phyloP scores from a whole-genome alignment of 2,888 invertebrate genomes.

The Meiosimyza decipiens region DNA sequence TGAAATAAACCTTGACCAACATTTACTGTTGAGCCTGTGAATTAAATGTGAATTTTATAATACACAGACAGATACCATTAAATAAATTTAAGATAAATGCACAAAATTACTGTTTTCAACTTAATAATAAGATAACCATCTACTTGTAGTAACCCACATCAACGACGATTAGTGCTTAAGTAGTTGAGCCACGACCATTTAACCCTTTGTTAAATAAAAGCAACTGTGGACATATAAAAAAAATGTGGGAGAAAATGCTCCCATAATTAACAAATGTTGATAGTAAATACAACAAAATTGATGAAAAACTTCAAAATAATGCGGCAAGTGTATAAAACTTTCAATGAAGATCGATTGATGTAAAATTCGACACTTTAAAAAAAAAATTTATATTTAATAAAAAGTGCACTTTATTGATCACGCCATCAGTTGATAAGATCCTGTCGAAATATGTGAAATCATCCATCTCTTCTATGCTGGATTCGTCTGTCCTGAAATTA shows the following conservation, averaged over 20 bases:
- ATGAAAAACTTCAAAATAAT: no score
- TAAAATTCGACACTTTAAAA: no score
- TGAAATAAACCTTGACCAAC: slow-evolving; percentile 57
- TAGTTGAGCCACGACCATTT: slow-evolving; percentile 55
- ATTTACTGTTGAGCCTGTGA: slow-evolving; percentile 6
- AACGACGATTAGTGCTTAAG: slow-evolving; percentile 41
- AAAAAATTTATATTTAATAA: no score
- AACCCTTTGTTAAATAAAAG: slow-evolving; percentile 4
- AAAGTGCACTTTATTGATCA: no score
- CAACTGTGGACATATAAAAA: slow-evolving; percentile 7
- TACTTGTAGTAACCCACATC: neutral
- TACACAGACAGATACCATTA: neutral
- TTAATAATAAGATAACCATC: neutral
- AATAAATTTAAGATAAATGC: slow-evolving; percentile 9
- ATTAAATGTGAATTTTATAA: neutral
- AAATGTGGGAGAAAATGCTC: slow-evolving; percentile 9
- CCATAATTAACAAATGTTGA: no score
- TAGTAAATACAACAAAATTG: no score
- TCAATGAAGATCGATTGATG: no score
- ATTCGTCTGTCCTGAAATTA: no score
- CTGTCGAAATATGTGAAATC: no score
- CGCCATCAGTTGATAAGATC: no score
- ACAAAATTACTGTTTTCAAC: slow-evolving; percentile 10
- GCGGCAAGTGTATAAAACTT: no score
- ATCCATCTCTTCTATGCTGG: no score